These are phyloP conservation scores for Siderastrea radians DNA, from an alignment of 92 coral and sea anemone species.

Conservation along the genomic window DNA sequence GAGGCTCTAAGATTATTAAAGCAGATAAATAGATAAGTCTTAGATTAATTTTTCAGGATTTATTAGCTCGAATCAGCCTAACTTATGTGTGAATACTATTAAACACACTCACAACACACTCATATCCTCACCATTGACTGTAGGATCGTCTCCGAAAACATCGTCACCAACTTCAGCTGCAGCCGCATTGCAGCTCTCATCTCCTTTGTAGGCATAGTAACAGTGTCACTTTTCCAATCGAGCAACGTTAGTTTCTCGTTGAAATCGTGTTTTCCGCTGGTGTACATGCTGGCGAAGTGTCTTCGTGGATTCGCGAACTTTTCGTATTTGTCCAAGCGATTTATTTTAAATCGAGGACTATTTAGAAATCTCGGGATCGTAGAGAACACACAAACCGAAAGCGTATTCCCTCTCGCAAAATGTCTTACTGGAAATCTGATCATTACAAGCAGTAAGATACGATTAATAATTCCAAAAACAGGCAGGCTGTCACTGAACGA, in stretches of 20 bases:
- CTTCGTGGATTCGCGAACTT: neutral
- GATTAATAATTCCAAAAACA: neutral
- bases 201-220: constrained; percentile 79
- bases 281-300: constrained; percentile 19
- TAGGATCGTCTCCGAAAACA: constrained; percentile 88
- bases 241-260: constrained; percentile 39
- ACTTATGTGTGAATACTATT: neutral
- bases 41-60: too few species aligned
- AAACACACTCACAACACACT: too few species aligned
- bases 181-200: constrained; percentile 80
- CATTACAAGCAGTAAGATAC: too few species aligned
- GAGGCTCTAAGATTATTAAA: too few species aligned
- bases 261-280: constrained; percentile 2
- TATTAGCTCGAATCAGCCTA: too few species aligned
- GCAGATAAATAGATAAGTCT: too few species aligned
- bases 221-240: constrained; percentile 89
- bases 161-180: constrained; percentile 86
- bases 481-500: neutral
- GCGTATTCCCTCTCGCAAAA: too few species aligned
- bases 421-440: too few species aligned
- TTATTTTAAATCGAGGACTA: neutral
- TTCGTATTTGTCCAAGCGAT: neutral
- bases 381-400: neutral
- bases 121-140: constrained; percentile 70
- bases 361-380: neutral